Percentiles rank a stretch among this genome's conserved stretches.
These are phyloP conservation scores for Temnothorax unifasciatus DNA, from an alignment of 2,888 invertebrate species.

Conservation along the genomic window DNA sequence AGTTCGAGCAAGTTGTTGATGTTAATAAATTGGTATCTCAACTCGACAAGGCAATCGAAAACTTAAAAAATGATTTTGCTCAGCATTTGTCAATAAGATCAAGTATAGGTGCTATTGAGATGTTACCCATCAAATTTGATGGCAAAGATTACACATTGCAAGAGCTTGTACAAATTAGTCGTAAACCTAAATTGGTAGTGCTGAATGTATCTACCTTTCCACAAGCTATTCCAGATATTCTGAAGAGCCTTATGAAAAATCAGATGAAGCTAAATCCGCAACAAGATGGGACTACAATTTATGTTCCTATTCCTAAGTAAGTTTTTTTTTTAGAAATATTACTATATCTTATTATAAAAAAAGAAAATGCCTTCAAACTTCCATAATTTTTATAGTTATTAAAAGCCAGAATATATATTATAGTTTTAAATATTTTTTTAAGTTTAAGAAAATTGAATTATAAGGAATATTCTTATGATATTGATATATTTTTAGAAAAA, in stretches of 20 bases:
- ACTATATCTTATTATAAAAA: slow-evolving; percentile 1
- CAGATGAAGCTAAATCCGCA: slow-evolving; percentile 97
- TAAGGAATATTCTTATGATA: not conserved
- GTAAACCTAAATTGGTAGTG: slow-evolving; percentile 95
- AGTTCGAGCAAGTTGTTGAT: slow-evolving; percentile 91
- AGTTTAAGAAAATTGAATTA: not conserved
- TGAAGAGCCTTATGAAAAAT: slow-evolving; percentile 92
- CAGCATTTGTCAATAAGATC: slow-evolving; percentile 94
- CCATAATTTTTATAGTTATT: not conserved
- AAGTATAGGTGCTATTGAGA: slow-evolving; percentile 93
- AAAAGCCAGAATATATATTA: not conserved
- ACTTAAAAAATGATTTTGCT: slow-evolving; percentile 92
- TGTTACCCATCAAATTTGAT: slow-evolving; percentile 91
- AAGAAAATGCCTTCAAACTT: slow-evolving; percentile 5
- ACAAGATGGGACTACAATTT: slow-evolving; percentile 97
- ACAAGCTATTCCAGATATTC: slow-evolving; percentile 93
- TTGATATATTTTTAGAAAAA: not conserved
- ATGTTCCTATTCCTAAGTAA: slow-evolving; percentile 95
- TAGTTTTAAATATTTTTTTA: slow-evolving; percentile 45
- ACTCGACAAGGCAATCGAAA: slow-evolving; percentile 90
- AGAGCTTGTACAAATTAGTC: slow-evolving; percentile 94
- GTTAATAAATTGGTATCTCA: slow-evolving; percentile 90
- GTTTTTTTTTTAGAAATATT: slow-evolving; percentile 71
- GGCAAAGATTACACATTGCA: slow-evolving; percentile 94
- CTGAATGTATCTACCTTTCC: slow-evolving; percentile 95